These are phyloP conservation scores for Nemopilema nomurai DNA, from an alignment of 30 jellyfish, hydroid and myxozoan species.

Conservation along the genomic window DNA sequence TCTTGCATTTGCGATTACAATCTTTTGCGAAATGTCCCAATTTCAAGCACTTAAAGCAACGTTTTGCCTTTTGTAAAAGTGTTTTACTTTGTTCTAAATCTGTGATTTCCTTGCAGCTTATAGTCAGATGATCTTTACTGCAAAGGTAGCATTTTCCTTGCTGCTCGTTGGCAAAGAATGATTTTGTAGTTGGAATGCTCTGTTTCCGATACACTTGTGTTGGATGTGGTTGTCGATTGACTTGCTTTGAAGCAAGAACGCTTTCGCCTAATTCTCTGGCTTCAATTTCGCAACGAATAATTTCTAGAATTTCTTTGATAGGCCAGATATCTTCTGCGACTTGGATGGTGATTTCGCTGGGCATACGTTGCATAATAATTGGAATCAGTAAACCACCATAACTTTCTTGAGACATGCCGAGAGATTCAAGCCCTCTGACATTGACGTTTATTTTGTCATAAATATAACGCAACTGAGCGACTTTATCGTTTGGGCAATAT, in stretches of 20 bases:
- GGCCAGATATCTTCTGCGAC: constrained; percentile 52
- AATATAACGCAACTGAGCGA: constrained; percentile 13
- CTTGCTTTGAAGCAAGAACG: constrained; percentile 19
- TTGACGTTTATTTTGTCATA: constrained; percentile 42
- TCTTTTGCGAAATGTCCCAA: constrained; percentile 33
- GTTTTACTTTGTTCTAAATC: constrained; percentile 25
- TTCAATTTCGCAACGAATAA: constrained; percentile 10
- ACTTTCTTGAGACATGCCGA: constrained; percentile 22
- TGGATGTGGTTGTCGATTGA: too few relatives aligned
- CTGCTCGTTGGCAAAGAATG: constrained; percentile 9
- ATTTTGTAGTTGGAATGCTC: constrained; percentile 29
- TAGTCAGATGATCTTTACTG: constrained; percentile 39
- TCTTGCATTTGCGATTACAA: constrained; percentile 14
- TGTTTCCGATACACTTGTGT: too few relatives aligned
- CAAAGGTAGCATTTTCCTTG: constrained; percentile 35
- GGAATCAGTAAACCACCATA: constrained; percentile 27
- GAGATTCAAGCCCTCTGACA: constrained; percentile 23
- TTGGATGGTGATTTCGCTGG: constrained; percentile 31
- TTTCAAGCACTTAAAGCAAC: constrained; percentile 58
- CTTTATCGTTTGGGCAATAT: constrained; percentile 8
- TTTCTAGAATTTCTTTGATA: constrained; percentile 18
- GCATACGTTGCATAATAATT: constrained; percentile 30
- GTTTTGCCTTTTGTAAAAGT: constrained; percentile 17
- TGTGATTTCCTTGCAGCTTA: constrained; percentile 26
- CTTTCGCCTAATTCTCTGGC: constrained; percentile 22